phyloP scores from a whole-genome alignment of 2,888 invertebrate species.

The Apodemia duryi region DNA sequence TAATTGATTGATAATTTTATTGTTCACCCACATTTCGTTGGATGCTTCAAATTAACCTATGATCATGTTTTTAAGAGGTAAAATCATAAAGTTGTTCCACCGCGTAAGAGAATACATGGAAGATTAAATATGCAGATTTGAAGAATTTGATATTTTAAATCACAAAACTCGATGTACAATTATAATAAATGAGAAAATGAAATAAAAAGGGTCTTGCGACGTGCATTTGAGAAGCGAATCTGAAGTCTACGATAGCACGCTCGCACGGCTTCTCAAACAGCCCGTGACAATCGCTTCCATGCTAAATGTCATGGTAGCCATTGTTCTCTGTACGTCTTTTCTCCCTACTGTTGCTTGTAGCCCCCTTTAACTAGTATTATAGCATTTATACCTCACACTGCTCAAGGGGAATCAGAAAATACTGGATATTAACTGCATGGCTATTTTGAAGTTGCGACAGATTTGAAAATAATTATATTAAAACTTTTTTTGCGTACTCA shows the following conservation, averaged over 20 bases:
- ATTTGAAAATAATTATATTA: no score
- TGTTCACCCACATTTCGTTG: no score
- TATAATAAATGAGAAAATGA: constrained; percentile 33
- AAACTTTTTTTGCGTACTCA: no score
- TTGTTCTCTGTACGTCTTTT: constrained; percentile 57
- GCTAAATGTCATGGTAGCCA: constrained; percentile 78
- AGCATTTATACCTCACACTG: constrained; percentile 65
- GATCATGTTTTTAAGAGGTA: no score
- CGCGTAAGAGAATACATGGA: background rate
- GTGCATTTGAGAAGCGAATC: constrained; percentile 57
- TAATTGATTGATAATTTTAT: no score
- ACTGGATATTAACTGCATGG: constrained; percentile 37
- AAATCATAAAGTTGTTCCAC: no score
- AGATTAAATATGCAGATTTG: background rate
- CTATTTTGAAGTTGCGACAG: constrained; percentile 29
- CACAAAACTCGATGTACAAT: constrained; percentile 23
- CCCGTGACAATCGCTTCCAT: constrained; percentile 76
- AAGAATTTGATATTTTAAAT: background rate
- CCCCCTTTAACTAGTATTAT: constrained; percentile 46
- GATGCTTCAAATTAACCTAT: no score
- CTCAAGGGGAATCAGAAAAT: constrained; percentile 59
- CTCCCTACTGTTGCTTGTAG: constrained; percentile 19
- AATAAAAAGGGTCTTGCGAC: constrained; percentile 42
- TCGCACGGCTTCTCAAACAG: constrained; percentile 64
- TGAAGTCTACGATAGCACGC: constrained; percentile 57